Base-by-base conservation (phyloP, 2,888 invertebrate genomes). In the Incurvaria masculella region DNA sequence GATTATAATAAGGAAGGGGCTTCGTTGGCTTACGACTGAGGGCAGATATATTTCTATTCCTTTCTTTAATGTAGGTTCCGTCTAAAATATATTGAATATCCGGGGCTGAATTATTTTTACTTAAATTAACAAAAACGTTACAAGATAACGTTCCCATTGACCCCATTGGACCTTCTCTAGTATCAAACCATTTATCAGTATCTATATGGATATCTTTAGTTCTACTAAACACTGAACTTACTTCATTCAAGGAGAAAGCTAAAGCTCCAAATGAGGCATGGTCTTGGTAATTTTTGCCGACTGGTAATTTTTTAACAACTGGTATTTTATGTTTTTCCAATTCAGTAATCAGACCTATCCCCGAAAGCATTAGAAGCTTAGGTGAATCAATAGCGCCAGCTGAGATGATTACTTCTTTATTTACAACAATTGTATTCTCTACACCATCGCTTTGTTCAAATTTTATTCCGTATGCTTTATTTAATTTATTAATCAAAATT, bases 331-430 rank as follows among this genome's bases (percentile, higher is more conserved):
- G 61, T 53, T 69, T 75, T 47, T 63, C 64, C 18, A 79, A 51
- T 54, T 74, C 74, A 16, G 53, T 56, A 49, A 62, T 63, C 18
- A 74, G 75, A 16, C 79, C 79, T 20, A 79, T 65, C 11, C 78
- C 79, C 10, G 79, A 79, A 26, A 78, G 51, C 56, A 75, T 74
- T 10, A 79, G 52, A 20, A 79, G 52, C 47, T 68, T 66, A 0
- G 76, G 76, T 52, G 78, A 78, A 50, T 78, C 76, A 6, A 79
- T 65, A 48, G 79, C 73, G n/a, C 79, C 79, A 39, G 64, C 61
- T 2, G 76, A 64, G 4, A 79, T 55, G 48, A 79, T 69, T 0
- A 73, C 61, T 62, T 79, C 79, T 59, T 73, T 62, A 55, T 75
- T 78, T 6, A 66, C 69, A 53, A 69, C 78, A 1, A 73, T 75